phyloP scores from a whole-genome alignment of 92 coral and sea anemone species.

The Palythoa heliodiscus region DNA sequence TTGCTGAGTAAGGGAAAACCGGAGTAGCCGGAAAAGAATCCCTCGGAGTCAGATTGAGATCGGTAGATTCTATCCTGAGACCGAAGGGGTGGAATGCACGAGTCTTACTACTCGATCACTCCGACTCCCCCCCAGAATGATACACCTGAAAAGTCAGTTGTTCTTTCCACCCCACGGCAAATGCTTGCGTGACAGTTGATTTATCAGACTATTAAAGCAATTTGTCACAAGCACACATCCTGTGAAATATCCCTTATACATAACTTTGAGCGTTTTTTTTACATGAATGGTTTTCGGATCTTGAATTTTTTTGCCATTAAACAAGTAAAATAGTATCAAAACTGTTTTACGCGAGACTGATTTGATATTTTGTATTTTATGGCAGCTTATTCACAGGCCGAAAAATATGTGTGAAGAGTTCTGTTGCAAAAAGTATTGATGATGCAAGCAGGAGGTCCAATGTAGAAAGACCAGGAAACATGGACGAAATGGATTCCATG shows the following conservation, averaged over 20 bases:
- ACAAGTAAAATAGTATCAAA: neutral
- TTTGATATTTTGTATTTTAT: neutral
- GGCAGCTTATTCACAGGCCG: conserved; percentile 32
- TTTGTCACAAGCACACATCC: neutral
- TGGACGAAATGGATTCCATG: conserved; percentile 32
- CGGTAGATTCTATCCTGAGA: neutral
- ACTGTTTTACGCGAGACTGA: neutral
- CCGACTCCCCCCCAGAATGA: neutral
- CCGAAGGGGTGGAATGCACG: neutral
- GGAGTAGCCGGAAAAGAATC: neutral
- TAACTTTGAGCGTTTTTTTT: neutral
- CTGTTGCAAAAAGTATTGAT: conserved; percentile 39
- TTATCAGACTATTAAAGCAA: neutral
- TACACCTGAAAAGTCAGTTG: neutral
- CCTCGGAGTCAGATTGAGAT: too few species aligned
- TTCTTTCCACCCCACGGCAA: neutral
- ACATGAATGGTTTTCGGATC: neutral
- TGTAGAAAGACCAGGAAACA: conserved; percentile 9
- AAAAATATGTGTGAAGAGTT: conserved; percentile 24
- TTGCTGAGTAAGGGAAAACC: neutral
- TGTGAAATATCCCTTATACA: neutral
- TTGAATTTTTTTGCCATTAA: neutral
- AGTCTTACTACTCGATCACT: neutral
- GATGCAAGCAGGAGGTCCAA: conserved; percentile 5
- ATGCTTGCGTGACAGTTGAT: neutral